These are phyloP conservation scores for Corvus hawaiiensis DNA, from an alignment of 2,113 vertebrate species.

Conservation along the genomic window DNA sequence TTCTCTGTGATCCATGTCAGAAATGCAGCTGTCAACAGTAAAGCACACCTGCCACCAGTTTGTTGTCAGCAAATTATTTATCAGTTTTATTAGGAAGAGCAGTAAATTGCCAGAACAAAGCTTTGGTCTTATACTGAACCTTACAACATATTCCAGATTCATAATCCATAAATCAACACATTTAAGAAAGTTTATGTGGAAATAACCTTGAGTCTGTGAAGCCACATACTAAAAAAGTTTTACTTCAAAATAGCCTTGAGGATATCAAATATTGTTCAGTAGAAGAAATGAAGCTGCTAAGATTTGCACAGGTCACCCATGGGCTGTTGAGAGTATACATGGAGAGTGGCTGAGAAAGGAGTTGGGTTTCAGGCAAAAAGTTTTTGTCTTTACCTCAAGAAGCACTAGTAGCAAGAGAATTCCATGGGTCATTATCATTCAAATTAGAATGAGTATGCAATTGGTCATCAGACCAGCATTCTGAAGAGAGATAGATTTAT, in stretches of 20 bases:
- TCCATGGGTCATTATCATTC: not conserved
- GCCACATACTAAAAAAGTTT: not conserved
- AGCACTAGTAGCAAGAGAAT: not conserved
- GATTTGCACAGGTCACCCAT: accelerated
- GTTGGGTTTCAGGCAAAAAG: not conserved
- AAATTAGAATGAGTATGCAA: not conserved
- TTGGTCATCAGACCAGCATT: not conserved
- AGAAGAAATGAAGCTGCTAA: not conserved
- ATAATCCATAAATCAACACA: not conserved
- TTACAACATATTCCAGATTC: not conserved
- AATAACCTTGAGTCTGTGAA: not conserved
- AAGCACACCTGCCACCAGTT: slow-evolving; percentile 65
- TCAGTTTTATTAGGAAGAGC: slow-evolving; percentile 48
- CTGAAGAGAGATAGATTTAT: not conserved
- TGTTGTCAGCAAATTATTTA: slow-evolving; percentile 64
- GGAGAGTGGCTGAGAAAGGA: not conserved
- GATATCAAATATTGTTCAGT: not conserved
- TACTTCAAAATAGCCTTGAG: not conserved
- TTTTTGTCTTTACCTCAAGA: not conserved
- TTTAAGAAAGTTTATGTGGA: not conserved
- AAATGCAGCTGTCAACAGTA: slow-evolving; percentile 70
- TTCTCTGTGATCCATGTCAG: slow-evolving; percentile 70
- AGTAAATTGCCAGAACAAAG: slow-evolving; percentile 37
- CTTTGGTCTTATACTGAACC: not conserved
- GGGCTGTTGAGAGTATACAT: accelerated